Conservation (phyloP, 2,888 invertebrate genomes). For the Rhorus exstirpatorius region DNA sequence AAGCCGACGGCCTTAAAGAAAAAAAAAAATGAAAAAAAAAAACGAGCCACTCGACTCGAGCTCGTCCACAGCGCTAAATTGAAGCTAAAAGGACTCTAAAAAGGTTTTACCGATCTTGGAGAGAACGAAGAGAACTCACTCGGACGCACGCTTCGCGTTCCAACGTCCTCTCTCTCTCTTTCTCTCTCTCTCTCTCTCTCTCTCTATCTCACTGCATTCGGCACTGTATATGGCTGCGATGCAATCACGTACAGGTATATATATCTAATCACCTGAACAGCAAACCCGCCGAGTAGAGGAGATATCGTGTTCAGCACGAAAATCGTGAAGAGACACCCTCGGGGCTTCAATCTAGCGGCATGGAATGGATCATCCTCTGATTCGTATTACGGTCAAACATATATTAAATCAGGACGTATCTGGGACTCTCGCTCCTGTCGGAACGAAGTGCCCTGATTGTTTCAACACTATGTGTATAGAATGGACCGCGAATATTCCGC, state of each 20-base stretch:
- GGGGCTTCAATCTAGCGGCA: conserved; percentile 26
- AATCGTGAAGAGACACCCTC: conserved; percentile 33
- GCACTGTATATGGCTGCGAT: conserved; percentile 65
- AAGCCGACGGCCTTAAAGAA: conserved; percentile 80
- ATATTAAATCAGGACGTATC: conserved; percentile 38
- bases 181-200: conserved; percentile 18
- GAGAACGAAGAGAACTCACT: conserved; percentile 37
- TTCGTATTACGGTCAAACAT: conserved; percentile 43
- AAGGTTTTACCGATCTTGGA: conserved; percentile 82
- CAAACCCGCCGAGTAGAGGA: conserved; percentile 8
- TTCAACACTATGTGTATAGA: background rate
- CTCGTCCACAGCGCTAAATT: conserved; percentile 79
- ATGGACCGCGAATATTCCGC: background rate
- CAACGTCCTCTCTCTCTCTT: conserved; percentile 1
- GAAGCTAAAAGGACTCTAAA: conserved; percentile 82
- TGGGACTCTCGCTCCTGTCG: background rate
- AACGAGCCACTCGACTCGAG: conserved; percentile 53
- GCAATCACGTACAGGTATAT: conserved; percentile 70
- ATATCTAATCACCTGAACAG: conserved; percentile 59
- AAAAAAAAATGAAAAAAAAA: conserved; percentile 25
- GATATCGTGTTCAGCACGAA: conserved; percentile 44
- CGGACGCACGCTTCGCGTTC: conserved; percentile 44
- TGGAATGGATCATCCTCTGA: conserved; percentile 47
- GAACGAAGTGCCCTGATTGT: conserved; percentile 4
- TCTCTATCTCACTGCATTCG: conserved; percentile 45